Percentiles rank a stretch among this genome's conserved stretches.
These are phyloP conservation scores for Siniperca scherzeri DNA, from an alignment of 2,797 vertebrate species.

Conservation along the genomic window DNA sequence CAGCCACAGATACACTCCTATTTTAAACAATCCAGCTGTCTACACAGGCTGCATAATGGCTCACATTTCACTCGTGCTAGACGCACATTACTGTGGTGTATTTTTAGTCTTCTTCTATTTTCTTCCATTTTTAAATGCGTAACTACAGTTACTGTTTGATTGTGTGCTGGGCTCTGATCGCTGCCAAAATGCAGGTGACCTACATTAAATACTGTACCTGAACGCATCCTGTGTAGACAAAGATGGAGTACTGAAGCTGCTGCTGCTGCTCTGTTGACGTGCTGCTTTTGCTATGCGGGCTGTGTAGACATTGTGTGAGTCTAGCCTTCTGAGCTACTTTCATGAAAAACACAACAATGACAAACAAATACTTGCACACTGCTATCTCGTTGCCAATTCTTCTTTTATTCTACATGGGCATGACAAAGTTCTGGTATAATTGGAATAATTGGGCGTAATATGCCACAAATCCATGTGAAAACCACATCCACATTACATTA, in stretches of 20 bases:
- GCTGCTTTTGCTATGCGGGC: background rate
- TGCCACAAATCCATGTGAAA: background rate
- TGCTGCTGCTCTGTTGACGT: background rate
- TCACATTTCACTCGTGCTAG: background rate
- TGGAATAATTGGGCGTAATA: background rate
- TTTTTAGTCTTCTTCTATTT: background rate
- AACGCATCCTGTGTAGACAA: background rate
- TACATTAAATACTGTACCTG: background rate
- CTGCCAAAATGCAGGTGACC: background rate
- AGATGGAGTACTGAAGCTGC: background rate
- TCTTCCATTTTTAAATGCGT: background rate
- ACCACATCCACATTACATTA: background rate
- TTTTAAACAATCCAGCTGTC: too few species aligned
- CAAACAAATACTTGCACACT: background rate
- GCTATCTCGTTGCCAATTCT: background rate
- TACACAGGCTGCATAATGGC: too few species aligned
- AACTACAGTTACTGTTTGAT: background rate
- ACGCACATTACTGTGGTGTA: background rate
- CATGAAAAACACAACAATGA: background rate
- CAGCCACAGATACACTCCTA: background rate
- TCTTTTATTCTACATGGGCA: background rate
- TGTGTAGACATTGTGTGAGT: background rate
- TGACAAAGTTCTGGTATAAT: background rate
- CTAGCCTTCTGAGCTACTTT: background rate
- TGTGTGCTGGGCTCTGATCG: background rate